These are phyloP conservation scores for Rhyacichthys aspro DNA, from an alignment of 2,797 vertebrate genomes.

Conservation along the genomic window DNA sequence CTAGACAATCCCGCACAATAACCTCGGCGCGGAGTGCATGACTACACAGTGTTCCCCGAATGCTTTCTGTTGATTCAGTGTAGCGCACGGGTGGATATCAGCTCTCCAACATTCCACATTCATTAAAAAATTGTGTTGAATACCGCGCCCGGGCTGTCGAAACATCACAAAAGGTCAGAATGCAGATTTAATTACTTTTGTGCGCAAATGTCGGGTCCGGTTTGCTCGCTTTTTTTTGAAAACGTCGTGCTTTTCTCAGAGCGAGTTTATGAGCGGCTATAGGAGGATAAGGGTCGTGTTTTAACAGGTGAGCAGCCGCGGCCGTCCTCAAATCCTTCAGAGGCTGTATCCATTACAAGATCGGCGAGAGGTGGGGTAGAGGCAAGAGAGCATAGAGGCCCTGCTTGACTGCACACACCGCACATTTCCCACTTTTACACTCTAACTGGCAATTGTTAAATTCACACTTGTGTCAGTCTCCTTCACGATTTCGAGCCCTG, in stretches of 20 bases:
- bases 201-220: too few species aligned
- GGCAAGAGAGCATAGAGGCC: slow-evolving; percentile 53
- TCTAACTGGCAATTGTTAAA: slow-evolving; percentile 70
- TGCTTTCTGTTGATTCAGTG: slow-evolving; percentile 56
- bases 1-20: slow-evolving; percentile 65
- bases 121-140: slow-evolving; percentile 51
- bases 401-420: slow-evolving; percentile 68
- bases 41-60: slow-evolving; percentile 53
- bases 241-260: slow-evolving; percentile 7
- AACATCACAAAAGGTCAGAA: slow-evolving; percentile 55
- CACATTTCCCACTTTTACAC: slow-evolving; percentile 55
- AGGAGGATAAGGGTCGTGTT: slow-evolving; percentile 31
- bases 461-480: slow-evolving; percentile 69
- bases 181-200: slow-evolving; percentile 59
- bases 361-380: slow-evolving; percentile 66
- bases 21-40: slow-evolving; percentile 56
- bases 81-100: slow-evolving; percentile 53
- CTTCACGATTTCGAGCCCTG: slow-evolving; percentile 59
- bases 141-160: slow-evolving; percentile 41
- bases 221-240: too few species aligned
- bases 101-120: slow-evolving; percentile 41
- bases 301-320: slow-evolving; percentile 66
- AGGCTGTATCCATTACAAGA: slow-evolving; percentile 69
- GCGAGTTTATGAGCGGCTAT: slow-evolving; percentile 41
- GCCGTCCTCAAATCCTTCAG: slow-evolving; percentile 63